Base-by-base conservation (phyloP, 2,113 vertebrate genomes). In the Motacilla alba region DNA sequence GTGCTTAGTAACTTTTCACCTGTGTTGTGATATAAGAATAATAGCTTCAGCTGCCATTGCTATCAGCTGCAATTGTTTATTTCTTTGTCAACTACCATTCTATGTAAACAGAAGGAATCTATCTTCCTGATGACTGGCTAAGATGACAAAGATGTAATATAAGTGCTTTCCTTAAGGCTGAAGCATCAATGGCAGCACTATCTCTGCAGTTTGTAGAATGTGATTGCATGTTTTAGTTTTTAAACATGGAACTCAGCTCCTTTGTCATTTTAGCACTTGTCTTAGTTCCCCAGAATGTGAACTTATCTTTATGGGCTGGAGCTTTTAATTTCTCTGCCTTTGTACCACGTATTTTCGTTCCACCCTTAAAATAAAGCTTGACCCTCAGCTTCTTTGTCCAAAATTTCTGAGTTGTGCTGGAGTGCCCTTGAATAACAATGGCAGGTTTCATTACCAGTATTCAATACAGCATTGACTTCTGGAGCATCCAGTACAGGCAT, bases 1-100 rank as follows among this genome's bases (percentile, higher is more conserved):
- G 13, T 77, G 52, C 52, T 87, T 95, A 89, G 13, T 91, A 82
- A 89, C 58, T 96, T 90, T 60, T 94, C 69, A 41, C 58, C 69
- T 83, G 81, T 95, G 77, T 35, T 89, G 28, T 69, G 73, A 67
- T 44, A 56, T 53, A 73, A 86, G 69, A 83, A 83, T 33, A 90
- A 43, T 56, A 46, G 44, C 64, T 92, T 93, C 56, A 70, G 28
- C 35, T 93, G 79, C 23, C n/a, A 9, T 62, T 88, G 56, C 43
- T 88, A 15, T 76, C 43, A 87, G 64, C 80, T 91, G 70, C 62
- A 88, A 13, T 64, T 78, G 14, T 86, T 90, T 76, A 79, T 75
- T 93, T 74, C 39, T 59, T 73, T 93, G 67, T 83, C 49, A 52
- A 60, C 64, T 77, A 33, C 26, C 31, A 19, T 89, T 66, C 41